Evolutionary conservation across 2,888 invertebrate species (phyloP), one percentile per base, ranked within the genome.

Genomic region (Meta bourneti): DNA sequence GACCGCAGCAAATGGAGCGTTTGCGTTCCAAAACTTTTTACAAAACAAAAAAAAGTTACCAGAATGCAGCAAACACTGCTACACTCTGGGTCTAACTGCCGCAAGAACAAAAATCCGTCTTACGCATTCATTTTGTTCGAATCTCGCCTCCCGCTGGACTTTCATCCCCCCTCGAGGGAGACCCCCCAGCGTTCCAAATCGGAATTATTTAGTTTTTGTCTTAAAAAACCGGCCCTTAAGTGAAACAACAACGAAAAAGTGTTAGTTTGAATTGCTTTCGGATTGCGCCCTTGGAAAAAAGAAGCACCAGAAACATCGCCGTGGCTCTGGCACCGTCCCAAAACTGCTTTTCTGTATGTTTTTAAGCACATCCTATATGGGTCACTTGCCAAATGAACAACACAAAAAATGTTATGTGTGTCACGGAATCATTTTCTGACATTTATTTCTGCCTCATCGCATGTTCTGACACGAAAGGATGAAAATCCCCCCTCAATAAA

Each of bases 311-410:
- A 61, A 61, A 61, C 61, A 61, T 61, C 16, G 13, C 61, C 6
- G 61, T 61, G 11, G 61, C 16, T 61, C 61, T 61, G 61, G 61
- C 61, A 11, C 13, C 11, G 61, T 16, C 61, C 61, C 61, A 61
- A 61, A 61, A 61, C 61, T 61, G 61, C 61, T 61, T 61, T 61
- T 61, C 61, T 61, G 61, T 61, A 61, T 61, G 61, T 61, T 61
- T n/a, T 61, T 61, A 61, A 16, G 61, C 11, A 61, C 61, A 61
- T 61, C 16, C 61, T 61, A 61, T 61, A 61, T 61, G 61, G 61
- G 61, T 61, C 61, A 61, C 13, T 61, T 61, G 61, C 61, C 61
- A 61, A 61, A 61, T 16, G 61, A 61, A 16, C 61, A 61, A 9
- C 61, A 16, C 9, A 61, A 61, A 61, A 61, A 61, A 61, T 11